Percentiles rank a stretch among this genome's conserved stretches.
These are phyloP conservation scores for Peucedramus taeniatus DNA, from an alignment of 2,113 vertebrate genomes.

Conservation along the genomic window DNA sequence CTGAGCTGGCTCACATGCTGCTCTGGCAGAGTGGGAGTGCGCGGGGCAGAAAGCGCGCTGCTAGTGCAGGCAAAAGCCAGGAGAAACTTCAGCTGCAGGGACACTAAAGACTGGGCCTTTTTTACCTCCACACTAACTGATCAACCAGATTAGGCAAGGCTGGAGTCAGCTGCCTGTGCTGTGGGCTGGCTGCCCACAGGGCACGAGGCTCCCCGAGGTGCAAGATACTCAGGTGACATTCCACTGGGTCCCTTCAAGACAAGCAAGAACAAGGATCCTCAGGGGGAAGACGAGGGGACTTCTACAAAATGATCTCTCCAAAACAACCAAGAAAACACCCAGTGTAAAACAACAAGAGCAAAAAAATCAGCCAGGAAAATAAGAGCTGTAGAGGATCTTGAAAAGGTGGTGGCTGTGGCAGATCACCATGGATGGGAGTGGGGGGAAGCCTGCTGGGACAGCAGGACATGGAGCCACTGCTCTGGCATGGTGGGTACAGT, in stretches of 20 bases:
- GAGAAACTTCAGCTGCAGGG: background rate
- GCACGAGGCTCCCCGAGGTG: accelerated
- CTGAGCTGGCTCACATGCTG: background rate
- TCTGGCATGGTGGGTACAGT: accelerated
- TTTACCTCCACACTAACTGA: background rate
- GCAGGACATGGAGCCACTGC: accelerated
- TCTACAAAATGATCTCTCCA: background rate
- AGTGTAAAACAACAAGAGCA: background rate
- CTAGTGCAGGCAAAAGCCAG: background rate
- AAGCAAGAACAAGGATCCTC: background rate
- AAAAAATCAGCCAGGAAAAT: background rate
- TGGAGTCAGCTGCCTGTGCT: background rate
- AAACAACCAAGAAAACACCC: background rate
- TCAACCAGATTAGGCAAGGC: background rate
- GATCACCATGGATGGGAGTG: accelerated
- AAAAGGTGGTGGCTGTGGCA: background rate
- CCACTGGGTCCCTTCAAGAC: accelerated
- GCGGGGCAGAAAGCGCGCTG: accelerated
- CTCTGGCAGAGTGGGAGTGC: accelerated
- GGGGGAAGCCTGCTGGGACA: accelerated
- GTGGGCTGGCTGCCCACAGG: background rate
- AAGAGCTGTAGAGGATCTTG: background rate
- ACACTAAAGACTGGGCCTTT: background rate
- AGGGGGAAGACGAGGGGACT: background rate
- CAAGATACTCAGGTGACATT: background rate